Evolutionary conservation across 2,888 invertebrate species (phyloP).

Genomic region (Podotricha telesiphe): DNA sequence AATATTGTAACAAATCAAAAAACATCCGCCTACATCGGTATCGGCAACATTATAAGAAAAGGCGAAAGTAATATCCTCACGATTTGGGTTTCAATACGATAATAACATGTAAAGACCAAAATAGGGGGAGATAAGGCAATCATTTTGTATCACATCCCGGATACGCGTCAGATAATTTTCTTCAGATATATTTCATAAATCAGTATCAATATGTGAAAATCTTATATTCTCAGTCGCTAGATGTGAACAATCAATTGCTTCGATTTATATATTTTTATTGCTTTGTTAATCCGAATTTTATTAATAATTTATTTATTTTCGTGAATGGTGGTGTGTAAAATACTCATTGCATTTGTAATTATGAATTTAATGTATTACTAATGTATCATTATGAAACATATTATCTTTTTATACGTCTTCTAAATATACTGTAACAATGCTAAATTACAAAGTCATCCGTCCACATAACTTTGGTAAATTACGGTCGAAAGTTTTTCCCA

Average conservation of each 20-base stretch:
- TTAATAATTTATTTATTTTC: no score
- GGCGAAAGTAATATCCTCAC: conserved; percentile 44
- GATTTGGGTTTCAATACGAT: conserved; percentile 62
- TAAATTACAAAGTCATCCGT: no score
- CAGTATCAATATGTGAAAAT: conserved; percentile 63
- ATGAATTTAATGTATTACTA: no score
- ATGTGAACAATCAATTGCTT: conserved; percentile 46
- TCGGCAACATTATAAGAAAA: conserved; percentile 36
- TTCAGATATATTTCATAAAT: conserved; percentile 65
- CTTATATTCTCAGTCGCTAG: conserved; percentile 50
- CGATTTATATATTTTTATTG: conserved; percentile 13
- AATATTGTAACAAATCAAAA: conserved; percentile 41
- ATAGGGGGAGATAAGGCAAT: conserved; percentile 66
- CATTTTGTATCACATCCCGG: conserved; percentile 67
- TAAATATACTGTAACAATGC: no score
- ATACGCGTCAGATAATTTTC: conserved; percentile 65
- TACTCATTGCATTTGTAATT: no score
- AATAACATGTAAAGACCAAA: conserved; percentile 68
- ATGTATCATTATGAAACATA: no score
- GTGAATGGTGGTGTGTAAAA: no score
- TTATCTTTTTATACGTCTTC: no score
- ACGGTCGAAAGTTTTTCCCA: no score
- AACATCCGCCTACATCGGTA: conserved; percentile 37
- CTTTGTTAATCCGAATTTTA: no score
- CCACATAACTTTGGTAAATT: no score